A percentile compares a stretch with the other conserved stretches of the same genome.
Evolutionary conservation across 2,888 invertebrate species (phyloP).

Genomic region (Pherbina coryleti): DNA sequence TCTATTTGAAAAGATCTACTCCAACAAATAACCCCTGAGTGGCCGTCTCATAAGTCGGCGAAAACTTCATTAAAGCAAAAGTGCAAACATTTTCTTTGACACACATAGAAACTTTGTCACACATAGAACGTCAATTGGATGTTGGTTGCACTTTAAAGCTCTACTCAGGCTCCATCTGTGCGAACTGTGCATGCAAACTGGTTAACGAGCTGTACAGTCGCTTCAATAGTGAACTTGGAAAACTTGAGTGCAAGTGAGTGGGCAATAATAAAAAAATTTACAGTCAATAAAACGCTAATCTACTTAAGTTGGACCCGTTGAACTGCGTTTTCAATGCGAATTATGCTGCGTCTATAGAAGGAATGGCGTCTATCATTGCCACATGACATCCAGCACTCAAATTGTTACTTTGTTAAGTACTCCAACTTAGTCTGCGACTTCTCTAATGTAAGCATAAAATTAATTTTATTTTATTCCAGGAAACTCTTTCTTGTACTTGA

Average conservation of each 20-base stretch:
- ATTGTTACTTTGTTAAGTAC: background rate
- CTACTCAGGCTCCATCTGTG: background rate
- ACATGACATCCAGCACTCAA: background rate
- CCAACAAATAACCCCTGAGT: background rate
- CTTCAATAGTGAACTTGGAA: background rate
- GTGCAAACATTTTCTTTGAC: conserved; percentile 47
- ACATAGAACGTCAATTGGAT: conserved; percentile 62
- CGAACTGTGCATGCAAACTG: background rate
- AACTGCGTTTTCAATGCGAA: background rate
- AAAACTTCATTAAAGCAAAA: conserved; percentile 41
- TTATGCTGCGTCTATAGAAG: background rate
- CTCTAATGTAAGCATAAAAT: too few relatives aligned
- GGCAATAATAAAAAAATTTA: conserved; percentile 9
- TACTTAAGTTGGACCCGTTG: background rate
- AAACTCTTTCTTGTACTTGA: too few relatives aligned
- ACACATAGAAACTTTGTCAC: conserved; percentile 24
- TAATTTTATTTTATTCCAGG: too few relatives aligned
- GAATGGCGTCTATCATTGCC: background rate
- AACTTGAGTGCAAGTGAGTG: background rate
- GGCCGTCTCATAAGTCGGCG: background rate
- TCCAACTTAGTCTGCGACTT: too few relatives aligned
- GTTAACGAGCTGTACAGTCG: background rate
- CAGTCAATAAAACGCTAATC: conserved; percentile 35
- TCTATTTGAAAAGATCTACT: background rate
- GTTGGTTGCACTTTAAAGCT: conserved; percentile 9